Base-by-base conservation (phyloP, 2,113 vertebrate genomes). In the Rhagologus leucostigma region DNA sequence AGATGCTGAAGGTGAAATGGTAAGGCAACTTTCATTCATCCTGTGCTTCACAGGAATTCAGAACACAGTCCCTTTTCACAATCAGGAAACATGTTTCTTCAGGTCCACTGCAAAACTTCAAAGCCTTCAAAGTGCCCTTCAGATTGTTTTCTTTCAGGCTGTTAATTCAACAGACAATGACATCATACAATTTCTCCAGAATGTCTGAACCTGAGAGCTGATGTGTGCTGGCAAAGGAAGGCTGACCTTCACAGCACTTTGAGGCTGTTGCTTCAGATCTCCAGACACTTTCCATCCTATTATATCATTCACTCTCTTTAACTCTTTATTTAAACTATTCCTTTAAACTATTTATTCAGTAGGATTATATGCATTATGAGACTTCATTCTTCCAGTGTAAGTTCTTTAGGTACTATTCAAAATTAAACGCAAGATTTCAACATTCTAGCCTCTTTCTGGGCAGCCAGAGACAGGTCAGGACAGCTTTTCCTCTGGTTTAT, bases 1-100 rank as follows among this genome's bases (percentile, higher is more conserved):
- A 99, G 63, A 99, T 99, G 98, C 98, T 98, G 94, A 96, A 80
- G 88, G 97, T 99, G 69, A 98, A 98, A 95, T 89, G 98, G 99
- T 99, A 98, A 97, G 97, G 96, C 5, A 4, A 56, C 71, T 79
- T 41, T 69, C 39, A 35, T 35, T 52, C 39, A 56, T 17, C 64
- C 65, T 26, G 5, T 27, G 32, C 33, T 35, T 74, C 69, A 26
- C 21, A 12, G 13, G 42, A 67, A 15, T 24, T 50, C 60, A 35
- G 44, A 46, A 27, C 29, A 21, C 6, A 42, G 19, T 22, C 47
- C 41, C 65, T 53, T 71, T 49, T 33, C 57, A 37, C 71, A 35
- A 5, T 50, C 63, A 44, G 32, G 22, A 62, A 68, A 57, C 14
- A 6, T 11, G 16, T 86, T 78, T 84, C 33, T 24, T 53, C 62